These are phyloP conservation scores for Scylla paramamosain DNA, from an alignment of 1,140 invertebrate species.

Conservation along the genomic window DNA sequence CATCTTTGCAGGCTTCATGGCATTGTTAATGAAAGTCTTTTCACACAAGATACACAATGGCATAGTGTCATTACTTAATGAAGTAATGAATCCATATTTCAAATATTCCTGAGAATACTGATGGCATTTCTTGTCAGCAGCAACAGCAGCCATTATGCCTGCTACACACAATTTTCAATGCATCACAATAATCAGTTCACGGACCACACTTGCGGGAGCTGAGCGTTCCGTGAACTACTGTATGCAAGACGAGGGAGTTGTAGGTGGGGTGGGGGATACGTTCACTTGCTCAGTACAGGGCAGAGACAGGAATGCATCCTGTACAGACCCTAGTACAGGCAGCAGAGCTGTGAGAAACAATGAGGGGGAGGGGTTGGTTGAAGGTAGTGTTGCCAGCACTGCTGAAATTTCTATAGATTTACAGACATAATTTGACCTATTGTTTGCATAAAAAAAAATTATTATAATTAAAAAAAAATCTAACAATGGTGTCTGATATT, in stretches of 20 bases:
- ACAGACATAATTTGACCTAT: no score
- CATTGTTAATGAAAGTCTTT: neutral
- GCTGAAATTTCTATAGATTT: no score
- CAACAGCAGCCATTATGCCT: constrained; percentile 28
- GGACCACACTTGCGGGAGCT: neutral
- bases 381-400: no score
- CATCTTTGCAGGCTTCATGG: constrained; percentile 48
- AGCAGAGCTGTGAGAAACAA: no score
- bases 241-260: neutral
- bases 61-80: constrained; percentile 68
- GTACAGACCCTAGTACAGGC: neutral
- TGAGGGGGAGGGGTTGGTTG: no score
- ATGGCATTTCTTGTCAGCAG: constrained; percentile 47
- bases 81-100: no score
- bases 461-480: neutral
- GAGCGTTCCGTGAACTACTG: neutral
- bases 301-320: no score
- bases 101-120: constrained; percentile 76
- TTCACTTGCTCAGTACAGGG: neutral
- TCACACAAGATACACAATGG: constrained; percentile 65
- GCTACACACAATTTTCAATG: no score
- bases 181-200: no score
- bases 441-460: neutral
- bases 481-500: neutral
- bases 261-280: no score